Evolutionary conservation across 2,797 vertebrate species (phyloP), one percentile per base, ranked within the genome.

Genomic region (Hippocampus kuda): DNA sequence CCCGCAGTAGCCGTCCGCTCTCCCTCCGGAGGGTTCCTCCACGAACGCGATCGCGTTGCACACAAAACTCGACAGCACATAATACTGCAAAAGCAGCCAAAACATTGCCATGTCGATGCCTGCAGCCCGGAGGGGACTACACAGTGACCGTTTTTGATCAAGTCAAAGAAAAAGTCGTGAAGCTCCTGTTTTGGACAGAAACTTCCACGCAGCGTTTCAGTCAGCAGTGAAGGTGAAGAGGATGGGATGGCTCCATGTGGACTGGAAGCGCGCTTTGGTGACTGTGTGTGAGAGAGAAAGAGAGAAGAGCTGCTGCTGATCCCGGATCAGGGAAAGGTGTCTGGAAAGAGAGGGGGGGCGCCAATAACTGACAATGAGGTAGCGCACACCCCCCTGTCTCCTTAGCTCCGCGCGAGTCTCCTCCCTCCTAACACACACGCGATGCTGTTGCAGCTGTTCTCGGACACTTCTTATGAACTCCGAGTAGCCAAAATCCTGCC

Each of bases 1-100:
- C 72, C 93, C 94, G 91, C 97, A 98, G 88, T 93, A 97, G 27
- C 93, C 94, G 80, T 96, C 94, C 34, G 92, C 92, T 74, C 78
- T 72, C 86, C 89, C 92, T 85, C 91, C 94, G 76, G 90, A 69
- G 64, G 93, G 93, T 75, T 95, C 94, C 79, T 95, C 93, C 12
- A 89, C 83, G 80, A 94, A 94, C 6, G 92, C 93, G 72, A 92
- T 87, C 2, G 91, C 89, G 77, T 83, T 82, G 78, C 89, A 87
- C 65, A 91, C 75, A 59, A 88, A 91, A 84, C 85, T 89, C 69
- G 91, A 86, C 66, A 92, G 85, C 49, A 94, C 81, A 65, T 81
- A 85, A 68, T 64, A 87, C 80, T 90, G 90, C 89, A 93, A 77
- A 77, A 92, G 86, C 82, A 92, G 85, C 66, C 87, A 57, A 74